Base-by-base conservation (phyloP, 2,888 invertebrate genomes). In the Dasysyrphus albostriatus region DNA sequence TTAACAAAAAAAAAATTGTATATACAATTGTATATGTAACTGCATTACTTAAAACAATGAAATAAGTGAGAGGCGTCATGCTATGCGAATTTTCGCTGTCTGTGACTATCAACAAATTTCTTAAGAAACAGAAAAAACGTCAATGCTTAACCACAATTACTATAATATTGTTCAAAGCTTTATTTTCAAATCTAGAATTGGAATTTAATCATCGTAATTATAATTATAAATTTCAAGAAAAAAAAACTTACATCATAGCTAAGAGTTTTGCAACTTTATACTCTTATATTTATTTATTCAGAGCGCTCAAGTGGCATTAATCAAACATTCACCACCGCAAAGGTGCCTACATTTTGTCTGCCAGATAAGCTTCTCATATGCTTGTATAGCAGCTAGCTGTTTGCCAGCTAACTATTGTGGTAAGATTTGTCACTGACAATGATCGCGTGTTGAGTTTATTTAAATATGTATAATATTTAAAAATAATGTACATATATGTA, bases 41-140 rank as follows among this genome's bases (percentile, higher is more conserved):
- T 58, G 58, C 16, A 32, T 32, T 29, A 16, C 34, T 32, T n/a
- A 58, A 58, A 34, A 58, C 58, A 58, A 32, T 58, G 9, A 44
- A 5, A n/a, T 54, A 34, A 58, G 58, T 58, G 58, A 59, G 59
- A 59, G 59, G 59, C 37, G 59, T 59, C 59, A 37, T 59, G 59
- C 59, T 37, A 12, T 59, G 37, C 39, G 19, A 59, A 59, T 59
- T 59, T 58, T 34, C 19, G 12, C 1, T 29, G 7, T 12, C 24
- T 24, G 24, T 24, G 24, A 24, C 24, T 24, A 1, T 3, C 6
- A 12, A 58, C 16, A 5, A 58, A 58, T 37, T 37, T 10, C 19
- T 12, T 5, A 59, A 8, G 16, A 54, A n/a, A 14, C 14, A 14
- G 29, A 54, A 59, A 29, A 59, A 37, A 59, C 16, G 19, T 59